A percentile compares a stretch with the other conserved stretches of the same genome.
Conservation (phyloP, 2,113 vertebrate species). For the Cairina moschata region DNA sequence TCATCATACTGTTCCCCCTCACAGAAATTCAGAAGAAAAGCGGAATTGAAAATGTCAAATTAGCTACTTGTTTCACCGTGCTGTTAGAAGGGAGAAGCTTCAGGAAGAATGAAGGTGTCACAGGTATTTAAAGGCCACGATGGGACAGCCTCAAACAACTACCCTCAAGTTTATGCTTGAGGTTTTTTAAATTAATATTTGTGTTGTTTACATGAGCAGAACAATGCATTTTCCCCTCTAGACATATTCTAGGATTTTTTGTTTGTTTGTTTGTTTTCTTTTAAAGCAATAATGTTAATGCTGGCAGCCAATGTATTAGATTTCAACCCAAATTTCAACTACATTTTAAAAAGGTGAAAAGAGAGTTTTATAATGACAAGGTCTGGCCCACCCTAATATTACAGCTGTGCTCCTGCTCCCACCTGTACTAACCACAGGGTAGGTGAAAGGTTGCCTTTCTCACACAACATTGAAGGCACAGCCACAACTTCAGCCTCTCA, state of each 20-base stretch:
- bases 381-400: neutral
- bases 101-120: neutral
- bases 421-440: neutral
- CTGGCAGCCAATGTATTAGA: neutral
- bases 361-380: neutral
- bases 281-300: neutral
- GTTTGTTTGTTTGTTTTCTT: neutral
- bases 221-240: neutral
- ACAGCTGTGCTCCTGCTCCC: neutral
- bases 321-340: neutral
- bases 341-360: neutral
- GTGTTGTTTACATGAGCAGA: neutral
- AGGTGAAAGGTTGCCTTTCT: neutral
- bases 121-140: neutral
- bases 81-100: neutral
- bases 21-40: neutral
- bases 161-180: neutral
- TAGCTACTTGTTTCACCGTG: neutral
- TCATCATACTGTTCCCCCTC: neutral
- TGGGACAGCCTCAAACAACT: rapidly evolving
- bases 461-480: neutral
- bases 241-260: neutral
- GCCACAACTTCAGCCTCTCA: neutral
- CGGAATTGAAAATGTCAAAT: neutral
- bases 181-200: neutral